These are phyloP conservation scores for Apamea epomidion DNA, from an alignment of 2,888 invertebrate genomes.

Conservation along the genomic window DNA sequence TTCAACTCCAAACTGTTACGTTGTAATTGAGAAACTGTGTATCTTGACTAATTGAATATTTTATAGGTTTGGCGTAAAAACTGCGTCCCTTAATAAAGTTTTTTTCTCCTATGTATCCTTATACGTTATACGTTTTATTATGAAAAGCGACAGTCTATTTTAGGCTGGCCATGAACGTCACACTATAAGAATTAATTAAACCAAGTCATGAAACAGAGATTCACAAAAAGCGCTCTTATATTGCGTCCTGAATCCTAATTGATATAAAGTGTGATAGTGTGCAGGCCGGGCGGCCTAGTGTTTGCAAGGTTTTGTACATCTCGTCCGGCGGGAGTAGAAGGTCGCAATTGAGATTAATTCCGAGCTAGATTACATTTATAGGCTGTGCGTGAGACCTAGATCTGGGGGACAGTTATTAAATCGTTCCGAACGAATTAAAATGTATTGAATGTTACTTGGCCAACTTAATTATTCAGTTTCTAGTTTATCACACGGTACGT, in stretches of 20 bases:
- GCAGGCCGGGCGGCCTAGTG: conserved; percentile 12
- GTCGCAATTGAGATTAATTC: conserved; percentile 55
- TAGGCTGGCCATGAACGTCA: not conserved
- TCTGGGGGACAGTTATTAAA: conserved; percentile 54
- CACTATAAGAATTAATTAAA: too few relatives aligned
- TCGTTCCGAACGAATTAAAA: conserved; percentile 59
- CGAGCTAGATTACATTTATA: conserved; percentile 54
- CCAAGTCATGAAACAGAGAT: conserved; percentile 6
- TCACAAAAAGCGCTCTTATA: not conserved
- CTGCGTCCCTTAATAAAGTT: not conserved
- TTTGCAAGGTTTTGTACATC: conserved; percentile 27
- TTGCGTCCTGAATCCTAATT: conserved; percentile 24
- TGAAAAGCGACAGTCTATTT: not conserved
- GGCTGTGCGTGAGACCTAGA: conserved; percentile 64
- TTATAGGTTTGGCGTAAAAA: conserved; percentile 12
- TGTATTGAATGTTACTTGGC: conserved; percentile 37
- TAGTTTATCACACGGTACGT: conserved; percentile 6
- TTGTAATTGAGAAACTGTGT: conserved; percentile 32
- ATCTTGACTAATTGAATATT: conserved; percentile 36
- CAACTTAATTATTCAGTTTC: conserved; percentile 18
- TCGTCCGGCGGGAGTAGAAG: conserved; percentile 35
- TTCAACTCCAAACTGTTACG: conserved; percentile 25
- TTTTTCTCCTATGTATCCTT: not conserved
- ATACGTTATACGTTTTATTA: not conserved
- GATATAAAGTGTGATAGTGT: conserved; percentile 13